Evolutionary conservation across 2,113 vertebrate genomes (phyloP).

Genomic region (Anolis carolinensis): DNA sequence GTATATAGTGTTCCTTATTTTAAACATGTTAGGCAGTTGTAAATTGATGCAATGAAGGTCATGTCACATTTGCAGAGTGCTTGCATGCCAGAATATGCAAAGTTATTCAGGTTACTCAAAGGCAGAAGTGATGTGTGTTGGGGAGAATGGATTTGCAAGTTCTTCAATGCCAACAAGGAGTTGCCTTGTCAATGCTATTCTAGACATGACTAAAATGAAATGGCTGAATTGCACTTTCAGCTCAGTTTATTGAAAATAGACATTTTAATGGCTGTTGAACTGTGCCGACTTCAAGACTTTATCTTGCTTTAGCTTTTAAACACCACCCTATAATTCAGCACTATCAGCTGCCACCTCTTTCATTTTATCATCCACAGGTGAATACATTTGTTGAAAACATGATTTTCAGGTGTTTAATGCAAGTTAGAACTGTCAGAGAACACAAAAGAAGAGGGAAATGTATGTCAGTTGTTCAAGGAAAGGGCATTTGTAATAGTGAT

Average conservation of each 20-base stretch:
- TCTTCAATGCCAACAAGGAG: neutral
- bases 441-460: conserved; percentile 66
- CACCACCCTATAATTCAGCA: conserved; percentile 65
- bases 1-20: conserved; percentile 12
- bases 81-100: neutral
- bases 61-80: conserved; percentile 24
- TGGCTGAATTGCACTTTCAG: conserved; percentile 48
- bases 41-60: conserved; percentile 13
- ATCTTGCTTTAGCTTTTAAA: conserved; percentile 70
- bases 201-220: conserved; percentile 58
- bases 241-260: conserved; percentile 58
- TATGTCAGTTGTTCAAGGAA: conserved; percentile 64
- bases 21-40: neutral
- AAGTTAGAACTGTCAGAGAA: conserved; percentile 65
- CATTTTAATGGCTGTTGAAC: conserved; percentile 62
- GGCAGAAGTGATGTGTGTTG: no score
- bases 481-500: conserved; percentile 69
- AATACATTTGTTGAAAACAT: conserved; percentile 73
- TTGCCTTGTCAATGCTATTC: conserved; percentile 52
- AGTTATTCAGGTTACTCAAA: neutral
- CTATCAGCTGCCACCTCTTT: conserved; percentile 69
- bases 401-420: conserved; percentile 63
- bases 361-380: conserved; percentile 66
- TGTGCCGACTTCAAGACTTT: conserved; percentile 60
- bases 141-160: conserved; percentile 30